Percentiles rank a stretch among this genome's conserved stretches.
Conservation (phyloP, 2,797 vertebrate species). For the Heliangelus exortis region DNA sequence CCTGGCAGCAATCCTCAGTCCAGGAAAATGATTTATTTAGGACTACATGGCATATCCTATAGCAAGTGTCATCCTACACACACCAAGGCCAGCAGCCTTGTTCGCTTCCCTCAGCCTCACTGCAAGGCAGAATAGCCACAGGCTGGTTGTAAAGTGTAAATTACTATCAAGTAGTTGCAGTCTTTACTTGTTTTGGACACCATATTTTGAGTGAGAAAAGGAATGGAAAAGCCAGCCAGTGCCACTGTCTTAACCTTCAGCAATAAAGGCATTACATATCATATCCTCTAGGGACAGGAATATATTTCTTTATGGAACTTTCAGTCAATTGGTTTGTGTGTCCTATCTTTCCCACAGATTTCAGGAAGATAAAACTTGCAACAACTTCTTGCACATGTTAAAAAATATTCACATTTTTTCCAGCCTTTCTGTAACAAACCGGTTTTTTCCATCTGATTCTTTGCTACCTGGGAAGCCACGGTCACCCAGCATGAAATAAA, state of each 20-base stretch:
- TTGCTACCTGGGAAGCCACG: background rate
- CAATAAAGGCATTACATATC: background rate
- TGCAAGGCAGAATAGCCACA: background rate
- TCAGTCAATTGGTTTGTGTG: background rate
- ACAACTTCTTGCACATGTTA: background rate
- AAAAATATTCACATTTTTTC: background rate
- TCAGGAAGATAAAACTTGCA: background rate
- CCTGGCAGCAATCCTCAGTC: background rate
- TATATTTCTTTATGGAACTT: background rate
- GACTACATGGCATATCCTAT: background rate
- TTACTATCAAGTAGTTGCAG: background rate
- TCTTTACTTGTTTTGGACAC: background rate
- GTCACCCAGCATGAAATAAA: conserved; percentile 1
- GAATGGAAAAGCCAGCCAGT: background rate
- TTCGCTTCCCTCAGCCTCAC: background rate
- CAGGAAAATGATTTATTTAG: background rate
- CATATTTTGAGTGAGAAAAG: background rate
- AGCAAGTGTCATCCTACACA: background rate
- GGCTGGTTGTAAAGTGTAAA: background rate
- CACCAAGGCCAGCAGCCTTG: background rate
- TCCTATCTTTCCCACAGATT: background rate
- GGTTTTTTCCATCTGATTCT: background rate
- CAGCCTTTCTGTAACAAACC: background rate
- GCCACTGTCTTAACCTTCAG: background rate
- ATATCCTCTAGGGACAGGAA: background rate